Evolutionary conservation across 2,888 invertebrate genomes (phyloP).

Genomic region (Amphipoea lucens): DNA sequence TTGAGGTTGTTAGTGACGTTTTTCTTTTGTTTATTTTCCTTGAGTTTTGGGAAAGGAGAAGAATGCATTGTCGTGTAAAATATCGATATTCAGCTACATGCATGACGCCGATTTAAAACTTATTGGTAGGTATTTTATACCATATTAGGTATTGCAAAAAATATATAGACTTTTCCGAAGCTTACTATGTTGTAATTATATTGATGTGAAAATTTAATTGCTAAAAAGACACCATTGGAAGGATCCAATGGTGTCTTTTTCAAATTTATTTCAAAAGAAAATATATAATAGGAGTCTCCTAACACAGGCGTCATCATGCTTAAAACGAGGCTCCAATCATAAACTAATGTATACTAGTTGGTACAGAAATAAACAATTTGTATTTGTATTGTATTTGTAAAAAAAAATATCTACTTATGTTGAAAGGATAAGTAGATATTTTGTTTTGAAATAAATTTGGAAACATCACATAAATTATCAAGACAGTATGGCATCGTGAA

Average conservation of each 20-base stretch:
- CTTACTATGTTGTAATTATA: neutral
- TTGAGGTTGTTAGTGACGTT: neutral
- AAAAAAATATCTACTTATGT: no score
- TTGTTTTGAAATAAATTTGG: neutral
- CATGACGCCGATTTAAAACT: neutral
- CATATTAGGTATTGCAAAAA: neutral
- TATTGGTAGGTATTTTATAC: neutral
- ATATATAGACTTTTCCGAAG: neutral
- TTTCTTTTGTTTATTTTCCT: slow-evolving; percentile 12
- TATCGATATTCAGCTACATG: no score
- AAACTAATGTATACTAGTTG: no score
- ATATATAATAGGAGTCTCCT: no score
- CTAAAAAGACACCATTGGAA: neutral
- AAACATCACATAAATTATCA: neutral
- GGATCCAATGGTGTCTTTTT: no score
- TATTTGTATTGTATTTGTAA: no score
- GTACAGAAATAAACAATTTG: no score
- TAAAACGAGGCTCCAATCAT: no score
- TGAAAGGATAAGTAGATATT: no score
- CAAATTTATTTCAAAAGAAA: no score
- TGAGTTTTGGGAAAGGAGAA: neutral
- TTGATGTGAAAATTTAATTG: neutral
- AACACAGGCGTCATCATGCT: no score
- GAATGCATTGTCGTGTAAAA: neutral
- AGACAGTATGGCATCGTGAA: neutral